Conservation (phyloP, 2,113 vertebrate genomes). For the Dasypus novemcinctus region DNA sequence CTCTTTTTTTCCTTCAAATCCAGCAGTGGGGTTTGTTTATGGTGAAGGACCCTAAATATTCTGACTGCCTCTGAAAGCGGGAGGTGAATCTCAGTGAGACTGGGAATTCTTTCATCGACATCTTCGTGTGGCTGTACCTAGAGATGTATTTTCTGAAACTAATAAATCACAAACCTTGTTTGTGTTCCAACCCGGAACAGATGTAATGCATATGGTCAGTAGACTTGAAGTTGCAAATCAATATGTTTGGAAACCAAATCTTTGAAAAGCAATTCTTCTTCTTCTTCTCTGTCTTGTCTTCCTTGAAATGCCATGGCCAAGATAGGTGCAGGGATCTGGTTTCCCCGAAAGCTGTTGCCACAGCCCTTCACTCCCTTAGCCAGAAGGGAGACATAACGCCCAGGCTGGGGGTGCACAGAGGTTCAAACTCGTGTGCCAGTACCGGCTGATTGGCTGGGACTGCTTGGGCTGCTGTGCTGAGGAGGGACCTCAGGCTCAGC, state of each 20-base stretch:
- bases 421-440: background rate
- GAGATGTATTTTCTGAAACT: constrained; percentile 47
- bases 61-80: background rate
- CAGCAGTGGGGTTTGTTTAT: background rate
- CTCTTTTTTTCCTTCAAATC: background rate
- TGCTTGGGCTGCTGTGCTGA: background rate
- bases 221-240: constrained; percentile 73
- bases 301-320: constrained; percentile 64
- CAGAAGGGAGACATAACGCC: background rate
- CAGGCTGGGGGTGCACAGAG: background rate
- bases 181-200: constrained; percentile 69
- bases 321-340: constrained; percentile 58
- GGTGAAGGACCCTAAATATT: background rate
- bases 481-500: background rate
- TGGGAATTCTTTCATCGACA: background rate
- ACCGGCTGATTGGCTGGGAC: background rate
- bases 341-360: constrained; percentile 33
- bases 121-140: constrained; percentile 24
- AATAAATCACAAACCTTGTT: constrained; percentile 69
- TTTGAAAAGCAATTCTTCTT: constrained; percentile 73
- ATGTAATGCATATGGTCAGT: constrained; percentile 75
- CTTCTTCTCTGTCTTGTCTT: constrained; percentile 55
- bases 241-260: constrained; percentile 78
- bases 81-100: background rate
- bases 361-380: background rate